Conservation (phyloP, 2,797 vertebrate species). For the Xyrichtys novacula region DNA sequence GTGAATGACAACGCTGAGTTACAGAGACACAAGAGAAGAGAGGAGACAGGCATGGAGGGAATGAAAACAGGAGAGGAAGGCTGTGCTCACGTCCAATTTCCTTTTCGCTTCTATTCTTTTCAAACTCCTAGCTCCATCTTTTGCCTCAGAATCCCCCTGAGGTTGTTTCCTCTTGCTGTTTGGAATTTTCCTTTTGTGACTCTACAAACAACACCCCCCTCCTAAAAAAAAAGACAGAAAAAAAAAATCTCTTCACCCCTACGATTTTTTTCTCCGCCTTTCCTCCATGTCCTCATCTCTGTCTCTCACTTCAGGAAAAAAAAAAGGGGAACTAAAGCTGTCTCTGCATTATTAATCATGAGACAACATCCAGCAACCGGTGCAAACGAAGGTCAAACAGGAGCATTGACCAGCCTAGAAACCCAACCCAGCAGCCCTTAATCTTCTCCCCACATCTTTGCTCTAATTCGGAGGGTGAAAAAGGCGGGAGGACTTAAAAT, state of each 20-base stretch:
- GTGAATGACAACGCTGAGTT: slow-evolving; percentile 76
- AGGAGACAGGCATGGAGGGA: slow-evolving; percentile 40
- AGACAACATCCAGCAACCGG: slow-evolving; percentile 69
- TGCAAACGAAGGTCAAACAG: slow-evolving; percentile 70
- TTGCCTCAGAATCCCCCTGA: background rate
- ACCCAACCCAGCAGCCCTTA: slow-evolving; percentile 46
- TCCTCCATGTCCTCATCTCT: slow-evolving; percentile 22
- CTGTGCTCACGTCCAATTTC: slow-evolving; percentile 37
- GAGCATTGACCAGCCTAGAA: slow-evolving; percentile 53
- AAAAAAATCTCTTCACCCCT: slow-evolving; percentile 11
- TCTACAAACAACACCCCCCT: slow-evolving; percentile 15
- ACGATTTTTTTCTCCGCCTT: background rate
- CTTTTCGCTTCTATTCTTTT: slow-evolving; percentile 13
- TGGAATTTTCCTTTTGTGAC: slow-evolving; percentile 11
- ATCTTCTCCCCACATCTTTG: slow-evolving; percentile 20
- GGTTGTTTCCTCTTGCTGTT: slow-evolving; percentile 1
- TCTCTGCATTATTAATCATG: slow-evolving; percentile 78
- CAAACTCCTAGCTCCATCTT: slow-evolving; percentile 1
- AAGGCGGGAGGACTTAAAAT: background rate
- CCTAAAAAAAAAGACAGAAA: background rate
- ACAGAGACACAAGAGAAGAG: slow-evolving; percentile 61
- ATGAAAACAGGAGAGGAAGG: slow-evolving; percentile 27
- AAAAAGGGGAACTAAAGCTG: slow-evolving; percentile 66
- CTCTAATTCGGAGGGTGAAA: slow-evolving; percentile 21
- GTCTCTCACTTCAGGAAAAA: slow-evolving; percentile 58